phyloP scores from a whole-genome alignment of 2,888 invertebrate species.

The Druceiella hillmani region DNA sequence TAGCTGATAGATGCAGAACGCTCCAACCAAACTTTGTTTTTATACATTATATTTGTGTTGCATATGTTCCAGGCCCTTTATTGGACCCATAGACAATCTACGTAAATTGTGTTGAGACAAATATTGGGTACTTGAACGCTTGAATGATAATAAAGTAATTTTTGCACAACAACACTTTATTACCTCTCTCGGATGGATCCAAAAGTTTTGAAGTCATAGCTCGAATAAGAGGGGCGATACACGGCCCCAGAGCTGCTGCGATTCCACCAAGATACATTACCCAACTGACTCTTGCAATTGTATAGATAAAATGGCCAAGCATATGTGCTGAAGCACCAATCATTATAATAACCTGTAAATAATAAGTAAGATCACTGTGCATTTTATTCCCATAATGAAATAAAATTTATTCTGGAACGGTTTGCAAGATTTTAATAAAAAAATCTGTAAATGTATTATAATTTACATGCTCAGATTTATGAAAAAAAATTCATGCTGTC shows the following conservation, averaged over 20 bases:
- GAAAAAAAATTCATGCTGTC: too few species aligned
- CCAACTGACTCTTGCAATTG: slow-evolving; percentile 48
- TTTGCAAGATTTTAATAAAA: too few species aligned
- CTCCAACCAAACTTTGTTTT: too few species aligned
- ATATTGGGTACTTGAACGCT: too few species aligned
- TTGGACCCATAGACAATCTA: too few species aligned
- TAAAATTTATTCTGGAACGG: slow-evolving; percentile 1
- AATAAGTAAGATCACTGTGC: slow-evolving; percentile 1
- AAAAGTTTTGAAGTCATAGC: slow-evolving; percentile 78
- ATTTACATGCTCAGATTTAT: too few species aligned
- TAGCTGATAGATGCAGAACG: too few species aligned
- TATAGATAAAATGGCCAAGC: slow-evolving; percentile 62
- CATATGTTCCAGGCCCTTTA: too few species aligned
- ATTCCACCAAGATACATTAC: slow-evolving; percentile 68
- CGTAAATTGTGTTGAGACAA: too few species aligned
- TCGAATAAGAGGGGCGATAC: slow-evolving; percentile 73
- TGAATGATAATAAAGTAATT: too few species aligned
- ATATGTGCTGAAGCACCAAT: slow-evolving; percentile 67
- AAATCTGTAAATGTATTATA: too few species aligned
- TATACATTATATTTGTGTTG: too few species aligned
- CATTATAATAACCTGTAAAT: slow-evolving; percentile 58
- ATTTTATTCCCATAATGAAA: not conserved
- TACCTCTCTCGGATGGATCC: slow-evolving; percentile 64
- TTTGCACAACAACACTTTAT: not conserved
- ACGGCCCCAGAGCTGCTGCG: slow-evolving; percentile 70